Evolutionary conservation across 2,888 invertebrate species (phyloP), one percentile per base, ranked within the genome.

Genomic region (Nyleta sp.): DNA sequence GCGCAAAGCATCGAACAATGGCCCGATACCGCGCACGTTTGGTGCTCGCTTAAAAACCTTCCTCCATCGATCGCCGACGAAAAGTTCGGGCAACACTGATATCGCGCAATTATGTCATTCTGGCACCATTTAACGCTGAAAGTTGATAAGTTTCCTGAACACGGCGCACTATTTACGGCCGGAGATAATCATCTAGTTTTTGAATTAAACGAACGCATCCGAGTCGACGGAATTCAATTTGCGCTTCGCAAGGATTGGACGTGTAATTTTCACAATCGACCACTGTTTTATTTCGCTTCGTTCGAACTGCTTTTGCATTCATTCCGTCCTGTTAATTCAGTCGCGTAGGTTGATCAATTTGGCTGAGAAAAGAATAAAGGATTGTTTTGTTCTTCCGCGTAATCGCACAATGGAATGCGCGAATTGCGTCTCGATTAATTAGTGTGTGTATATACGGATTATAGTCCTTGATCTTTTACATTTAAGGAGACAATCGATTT

Each of bases 151-250:
- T 72, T 62, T 72, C 15, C 60, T 42, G 52, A 44, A 53, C 31
- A 24, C 28, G 33, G 13, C 46, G 17, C 44, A 62, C 46, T 72
- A 72, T 72, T 72, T 62, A 72, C 46, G 53, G 11, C 46, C 48
- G 8, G 35, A 62, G 71, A 72, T 72, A 72, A 72, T 72, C 38
- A 60, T 60, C 71, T 55, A 17, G 28, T 46, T 62, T 72, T 72
- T 72, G 42, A 55, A 72, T 72, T 62, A 31, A 72, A 59, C 18
- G 46, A 15, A 38, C 46, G 55, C 67, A 57, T 67, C 53, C 35
- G 20, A 67, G 22, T 15, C 67, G 24, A 55, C 18, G 18, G 57
- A 68, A 50, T 55, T 67, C 24, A 67, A 67, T 55, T 44, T 24
- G 17, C 33, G 7, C 28, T 60, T 31, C 13, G 31, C 40, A 28